A percentile compares a stretch with the other conserved stretches of the same genome.
Evolutionary conservation across 2,113 vertebrate genomes (phyloP).

Genomic region (Chaenocephalus aceratus): DNA sequence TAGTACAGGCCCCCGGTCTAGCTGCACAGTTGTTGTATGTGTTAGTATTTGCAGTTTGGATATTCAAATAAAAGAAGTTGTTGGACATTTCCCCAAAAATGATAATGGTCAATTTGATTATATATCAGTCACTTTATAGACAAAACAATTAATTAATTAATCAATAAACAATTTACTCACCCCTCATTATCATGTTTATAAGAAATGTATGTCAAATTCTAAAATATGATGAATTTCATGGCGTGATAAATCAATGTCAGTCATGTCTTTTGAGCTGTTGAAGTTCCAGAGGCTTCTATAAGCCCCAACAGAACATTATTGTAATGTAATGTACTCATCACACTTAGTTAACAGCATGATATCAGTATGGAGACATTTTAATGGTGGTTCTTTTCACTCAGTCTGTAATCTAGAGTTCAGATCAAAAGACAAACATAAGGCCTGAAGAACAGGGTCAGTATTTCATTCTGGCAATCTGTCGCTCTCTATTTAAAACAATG

Average conservation of each 20-base stretch:
- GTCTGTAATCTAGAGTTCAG: slow-evolving; percentile 30
- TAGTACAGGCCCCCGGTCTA: no score
- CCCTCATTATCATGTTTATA: no score
- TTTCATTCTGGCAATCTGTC: slow-evolving; percentile 22
- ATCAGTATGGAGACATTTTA: not conserved
- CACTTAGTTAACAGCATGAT: not conserved
- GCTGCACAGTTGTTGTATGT: no score
- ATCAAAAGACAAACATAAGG: slow-evolving; percentile 34
- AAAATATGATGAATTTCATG: not conserved
- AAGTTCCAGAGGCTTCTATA: not conserved
- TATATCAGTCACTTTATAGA: not conserved
- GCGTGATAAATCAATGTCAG: not conserved
- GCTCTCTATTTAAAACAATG: slow-evolving; percentile 59
- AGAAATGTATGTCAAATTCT: not conserved
- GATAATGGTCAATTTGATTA: not conserved
- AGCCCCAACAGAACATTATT: not conserved
- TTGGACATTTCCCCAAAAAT: not conserved
- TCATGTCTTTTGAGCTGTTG: slow-evolving; percentile 6
- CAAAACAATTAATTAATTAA: not conserved
- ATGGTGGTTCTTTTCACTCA: not conserved
- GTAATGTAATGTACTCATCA: no score
- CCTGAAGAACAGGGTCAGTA: slow-evolving; percentile 28
- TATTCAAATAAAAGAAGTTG: not conserved
- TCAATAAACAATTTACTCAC: no score
- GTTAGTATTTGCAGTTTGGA: not conserved